phyloP scores from a whole-genome alignment of 92 coral and sea anemone species.

The Epizoanthus scotinus region DNA sequence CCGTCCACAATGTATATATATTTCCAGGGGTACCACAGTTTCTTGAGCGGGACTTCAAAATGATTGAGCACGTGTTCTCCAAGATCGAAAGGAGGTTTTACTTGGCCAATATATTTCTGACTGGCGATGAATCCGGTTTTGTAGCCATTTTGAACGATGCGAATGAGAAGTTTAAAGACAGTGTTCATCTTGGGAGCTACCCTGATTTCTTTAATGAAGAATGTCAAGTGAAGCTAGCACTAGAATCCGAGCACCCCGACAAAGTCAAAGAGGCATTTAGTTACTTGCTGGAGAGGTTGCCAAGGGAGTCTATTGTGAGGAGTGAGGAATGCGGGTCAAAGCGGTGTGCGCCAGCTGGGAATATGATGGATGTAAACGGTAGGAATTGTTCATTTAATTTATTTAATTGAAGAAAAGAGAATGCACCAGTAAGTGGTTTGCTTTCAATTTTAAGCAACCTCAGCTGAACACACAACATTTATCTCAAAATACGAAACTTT shows the following conservation, averaged over 20 bases:
- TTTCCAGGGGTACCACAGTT: constrained; percentile 91
- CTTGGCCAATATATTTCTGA: constrained; percentile 71
- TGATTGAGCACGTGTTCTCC: constrained; percentile 55
- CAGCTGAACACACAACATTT: too few species aligned
- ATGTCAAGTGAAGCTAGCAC: constrained; percentile 76
- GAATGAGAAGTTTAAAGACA: constrained; percentile 69
- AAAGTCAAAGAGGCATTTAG: constrained; percentile 72
- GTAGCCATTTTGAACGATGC: constrained; percentile 80
- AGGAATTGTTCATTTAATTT: background rate
- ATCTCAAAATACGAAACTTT: too few species aligned
- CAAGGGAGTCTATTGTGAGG: constrained; percentile 62
- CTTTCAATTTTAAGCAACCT: too few species aligned
- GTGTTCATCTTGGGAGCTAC: constrained; percentile 87
- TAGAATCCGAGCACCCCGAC: constrained; percentile 70
- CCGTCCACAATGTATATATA: constrained; percentile 79
- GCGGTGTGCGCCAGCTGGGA: background rate
- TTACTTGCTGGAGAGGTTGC: constrained; percentile 68
- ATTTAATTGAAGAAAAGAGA: background rate
- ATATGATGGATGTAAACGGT: constrained; percentile 41
- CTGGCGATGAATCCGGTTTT: constrained; percentile 72
- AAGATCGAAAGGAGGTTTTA: constrained; percentile 60
- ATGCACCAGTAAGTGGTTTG: background rate
- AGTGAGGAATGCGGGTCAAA: constrained; percentile 51
- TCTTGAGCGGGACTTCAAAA: constrained; percentile 66
- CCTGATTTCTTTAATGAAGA: constrained; percentile 71